Percentiles rank a stretch among this genome's conserved stretches.
phyloP scores from a whole-genome alignment of 2,888 invertebrate species.

The Furcula furcula region DNA sequence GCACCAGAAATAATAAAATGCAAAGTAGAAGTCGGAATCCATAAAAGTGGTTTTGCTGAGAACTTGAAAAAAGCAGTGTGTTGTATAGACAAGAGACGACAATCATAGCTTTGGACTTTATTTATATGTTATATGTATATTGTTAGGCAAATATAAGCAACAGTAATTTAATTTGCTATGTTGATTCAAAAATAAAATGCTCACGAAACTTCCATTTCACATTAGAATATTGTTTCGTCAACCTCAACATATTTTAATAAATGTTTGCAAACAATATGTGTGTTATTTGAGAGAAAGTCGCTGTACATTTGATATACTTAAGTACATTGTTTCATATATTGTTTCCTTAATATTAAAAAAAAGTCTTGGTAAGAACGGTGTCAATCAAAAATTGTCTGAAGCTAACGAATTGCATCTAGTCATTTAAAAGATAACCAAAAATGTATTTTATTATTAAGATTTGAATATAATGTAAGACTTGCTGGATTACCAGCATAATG shows the following conservation, averaged over 20 bases:
- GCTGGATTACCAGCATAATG: constrained; percentile 33
- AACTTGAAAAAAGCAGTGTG: constrained; percentile 72
- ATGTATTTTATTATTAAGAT: constrained; percentile 5
- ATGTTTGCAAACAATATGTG: not conserved
- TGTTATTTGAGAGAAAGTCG: not conserved
- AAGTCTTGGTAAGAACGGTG: constrained; percentile 29
- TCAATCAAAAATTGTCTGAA: constrained; percentile 46
- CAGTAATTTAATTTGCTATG: not conserved
- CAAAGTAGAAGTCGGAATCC: constrained; percentile 59
- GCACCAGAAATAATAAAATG: constrained; percentile 43
- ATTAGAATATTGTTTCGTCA: constrained; percentile 7
- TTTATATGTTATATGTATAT: not conserved
- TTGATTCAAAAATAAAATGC: constrained; percentile 3
- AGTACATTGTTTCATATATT: constrained; percentile 3
- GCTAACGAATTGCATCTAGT: constrained; percentile 52
- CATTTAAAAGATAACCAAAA: constrained; percentile 16
- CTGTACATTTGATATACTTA: not conserved
- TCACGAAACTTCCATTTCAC: constrained; percentile 13
- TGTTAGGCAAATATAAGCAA: not conserved
- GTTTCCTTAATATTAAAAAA: constrained; percentile 5
- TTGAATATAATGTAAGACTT: constrained; percentile 30
- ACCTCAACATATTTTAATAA: not conserved
- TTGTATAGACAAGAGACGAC: constrained; percentile 71
- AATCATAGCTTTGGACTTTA: constrained; percentile 49
- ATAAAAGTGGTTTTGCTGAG: constrained; percentile 68